Base-by-base conservation (phyloP, 2,797 vertebrate genomes). In the Sebastes hubbsi region DNA sequence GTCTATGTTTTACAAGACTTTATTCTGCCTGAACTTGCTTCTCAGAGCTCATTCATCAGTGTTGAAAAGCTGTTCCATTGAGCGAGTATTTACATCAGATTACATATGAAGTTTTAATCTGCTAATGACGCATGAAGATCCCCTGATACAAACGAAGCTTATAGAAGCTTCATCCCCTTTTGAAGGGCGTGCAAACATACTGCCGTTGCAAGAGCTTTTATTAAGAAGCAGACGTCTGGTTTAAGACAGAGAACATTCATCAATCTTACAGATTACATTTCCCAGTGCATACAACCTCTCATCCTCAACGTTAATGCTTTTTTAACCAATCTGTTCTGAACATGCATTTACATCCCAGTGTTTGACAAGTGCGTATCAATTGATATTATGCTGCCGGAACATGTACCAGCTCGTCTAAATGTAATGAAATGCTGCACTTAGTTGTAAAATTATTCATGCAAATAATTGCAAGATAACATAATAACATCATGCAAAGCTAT, bases 21-120 rank as follows among this genome's bases (percentile, higher is more conserved):
- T 32, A 30, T 29, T 76, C 60, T 77, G 77, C 30, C 75, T 58
- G 38, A 77, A 79, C 85, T 9, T 81, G 80, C 24, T 27, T 27
- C 63, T 69, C 36, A 34, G 18, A 36, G 38, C 38, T 76, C 16
- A 32, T 52, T 49, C 7, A 49, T 49, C 16, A 49, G 2, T 36
- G 36, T 72, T 29, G 34, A 82, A 63, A 78, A 20, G 2, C 16
- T 2, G 24, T 75, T 83, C 27, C 13, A 36, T 9, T 16, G 55
- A 66, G 24, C 0, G 3, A 55, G 38, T 56, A 79, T 81, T 89
- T 74, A 32, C 24, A 27, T 49, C 22, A 42, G 52, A 55, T 75
- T 49, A 67, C n/a, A 59, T 55, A 32, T 61, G 18, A 49, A 2
- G 13, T 59, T 62, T 77, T 56, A 18, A 22, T 49, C 54, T 61